Evolutionary conservation across 2,888 invertebrate species (phyloP), one percentile per base, ranked within the genome.

Genomic region (Iselma pallidipennis): DNA sequence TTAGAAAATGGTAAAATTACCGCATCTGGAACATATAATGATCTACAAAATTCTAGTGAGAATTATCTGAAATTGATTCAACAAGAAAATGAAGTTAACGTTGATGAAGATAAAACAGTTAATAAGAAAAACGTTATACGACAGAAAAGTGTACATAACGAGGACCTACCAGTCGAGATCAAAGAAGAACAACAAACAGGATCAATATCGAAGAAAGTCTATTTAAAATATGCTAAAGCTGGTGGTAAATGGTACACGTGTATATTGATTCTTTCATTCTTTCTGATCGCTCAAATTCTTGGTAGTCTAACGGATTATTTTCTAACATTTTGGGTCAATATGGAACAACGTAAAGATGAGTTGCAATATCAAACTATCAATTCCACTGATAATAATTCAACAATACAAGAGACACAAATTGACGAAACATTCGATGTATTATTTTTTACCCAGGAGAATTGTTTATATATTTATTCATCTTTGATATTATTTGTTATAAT

Each of bases 221-320:
- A 94, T 78, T 83, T 82, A 49, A 86, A 88, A 12, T 94, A 94
- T 80, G 84, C 93, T 60, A 78, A 81, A 7, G 90, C 92, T 3
- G 90, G 91, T 49, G 92, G 93, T 0, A 87, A 89, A 66, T 85
- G 85, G 65, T 82, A 86, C 50, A 73, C 88, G 2, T 84, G 90
- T 42, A 68, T 83, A 12, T 74, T 87, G 0, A 84, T 92, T 81
- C 65, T 88, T 4, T 48, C 85, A 2, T 84, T 90, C 26, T 91
- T 90, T 67, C 69, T 89, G 19, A 65, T 88, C 0, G 85, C 92
- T 1, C 94, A 94, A 81, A 71, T 86, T 6, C 80, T 89, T 33
- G 91, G 89, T 1, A 93, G 91, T 10, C 86, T 86, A 6, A 87
- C 89, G 0, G 94, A 94, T 78, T 93, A 88, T 82, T 94, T 91